Evolutionary conservation across 1,140 invertebrate genomes (phyloP), one percentile per base, ranked within the genome.

Genomic region (Bactericera cockerelli): DNA sequence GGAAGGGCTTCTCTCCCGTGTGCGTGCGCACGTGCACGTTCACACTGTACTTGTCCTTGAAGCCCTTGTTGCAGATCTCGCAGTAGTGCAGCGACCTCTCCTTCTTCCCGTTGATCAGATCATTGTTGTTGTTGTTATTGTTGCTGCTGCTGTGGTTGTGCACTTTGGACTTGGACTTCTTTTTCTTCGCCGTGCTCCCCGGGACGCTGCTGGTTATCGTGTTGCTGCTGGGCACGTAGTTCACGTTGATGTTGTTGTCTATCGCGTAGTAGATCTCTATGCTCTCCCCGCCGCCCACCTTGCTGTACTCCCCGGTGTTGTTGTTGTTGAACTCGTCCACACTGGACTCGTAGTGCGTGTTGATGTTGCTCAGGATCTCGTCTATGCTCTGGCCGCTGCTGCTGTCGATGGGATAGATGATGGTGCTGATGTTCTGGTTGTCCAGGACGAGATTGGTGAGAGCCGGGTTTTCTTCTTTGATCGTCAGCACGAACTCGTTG

Each of bases 1-100:
- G 79, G 68, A 93, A 93, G 0, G 89, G 89, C 67, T 93, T 93
- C 69, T 93, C 89, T 1, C 87, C 87, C 0, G 89, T 93, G 67
- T 93, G 89, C 28, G 89, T 92, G 64, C 89, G 76, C 60, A 92
- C 88, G 71, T 93, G 89, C 22, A 93, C 89, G 65, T 91, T 93
- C 16, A 93, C 88, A 57, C 87, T 91, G 72, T 93, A 92, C 69
- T 92, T 92, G 68, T 92, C 89, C 72, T 93, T 92, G 71, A 93
- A 93, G 1, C 88, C 88, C 70, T 93, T 93, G 61, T 84, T 87
- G 72, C 89, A 93, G 61, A 93, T 90, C 65, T 82, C 87, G 70
- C 89, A 93, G 67, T 92, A 90, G 70, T 92, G 89, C 4, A 92
- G 72, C 0, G 87, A 89, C 26, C 89, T 76, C 69, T 92, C 87